Evolutionary conservation across 2,113 vertebrate genomes (phyloP).

Genomic region (Verasper variegatus): DNA sequence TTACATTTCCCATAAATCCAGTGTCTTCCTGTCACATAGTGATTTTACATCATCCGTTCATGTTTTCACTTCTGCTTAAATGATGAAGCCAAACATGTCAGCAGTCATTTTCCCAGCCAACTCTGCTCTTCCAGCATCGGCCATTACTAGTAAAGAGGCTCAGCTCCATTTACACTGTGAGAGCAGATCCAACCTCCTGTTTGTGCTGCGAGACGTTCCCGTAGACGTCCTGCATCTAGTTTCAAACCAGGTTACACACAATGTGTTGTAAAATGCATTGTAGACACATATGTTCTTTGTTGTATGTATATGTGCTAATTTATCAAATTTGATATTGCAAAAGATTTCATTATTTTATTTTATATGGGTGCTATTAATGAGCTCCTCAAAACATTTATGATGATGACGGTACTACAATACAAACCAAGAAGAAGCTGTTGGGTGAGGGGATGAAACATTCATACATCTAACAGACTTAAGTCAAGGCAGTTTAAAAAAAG

Average conservation of each 20-base stretch:
- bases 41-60: neutral
- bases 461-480: slow-evolving; percentile 27
- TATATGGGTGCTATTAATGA: neutral
- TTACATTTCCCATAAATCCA: slow-evolving; percentile 7
- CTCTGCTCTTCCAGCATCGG: neutral
- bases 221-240: neutral
- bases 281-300: too few relatives aligned
- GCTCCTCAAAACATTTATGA: neutral
- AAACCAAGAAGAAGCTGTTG: slow-evolving; percentile 15
- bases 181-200: neutral
- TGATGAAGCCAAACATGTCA: slow-evolving; percentile 27
- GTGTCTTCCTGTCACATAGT: neutral
- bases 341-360: neutral
- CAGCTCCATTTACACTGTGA: neutral
- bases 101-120: neutral
- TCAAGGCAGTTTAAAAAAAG: slow-evolving; percentile 14
- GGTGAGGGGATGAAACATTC: slow-evolving; percentile 28
- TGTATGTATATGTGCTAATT: neutral
- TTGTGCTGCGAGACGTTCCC: slow-evolving; percentile 1
- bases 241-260: too few relatives aligned
- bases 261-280: too few relatives aligned
- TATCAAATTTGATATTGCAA: neutral
- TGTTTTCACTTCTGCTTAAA: slow-evolving; percentile 20
- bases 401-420: slow-evolving; percentile 5
- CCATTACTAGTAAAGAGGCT: neutral